Percentiles rank a stretch among this genome's conserved stretches.
phyloP scores from a whole-genome alignment of 2,113 vertebrate genomes.

The Synodontis membranacea region DNA sequence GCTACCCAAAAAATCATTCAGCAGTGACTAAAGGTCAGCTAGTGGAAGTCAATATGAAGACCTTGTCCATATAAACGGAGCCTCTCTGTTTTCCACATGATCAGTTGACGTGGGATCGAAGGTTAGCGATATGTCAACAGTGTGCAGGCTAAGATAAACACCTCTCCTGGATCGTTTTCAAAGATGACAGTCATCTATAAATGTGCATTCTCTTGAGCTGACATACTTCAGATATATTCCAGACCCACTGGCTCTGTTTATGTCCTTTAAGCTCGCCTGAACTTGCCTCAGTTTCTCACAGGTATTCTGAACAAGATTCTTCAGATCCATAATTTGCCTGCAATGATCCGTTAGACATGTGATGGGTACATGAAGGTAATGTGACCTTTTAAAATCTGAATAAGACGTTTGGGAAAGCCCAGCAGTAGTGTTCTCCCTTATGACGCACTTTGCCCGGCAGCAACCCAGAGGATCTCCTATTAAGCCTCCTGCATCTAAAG shows the following conservation, averaged over 20 bases:
- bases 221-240: background rate
- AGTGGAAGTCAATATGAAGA: constrained; percentile 15
- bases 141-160: background rate
- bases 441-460: constrained; percentile 45
- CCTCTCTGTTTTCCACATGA: background rate
- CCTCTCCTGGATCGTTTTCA: background rate
- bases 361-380: background rate
- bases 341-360: background rate
- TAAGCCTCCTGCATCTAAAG: constrained; percentile 47
- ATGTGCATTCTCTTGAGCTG: background rate
- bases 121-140: constrained; percentile 29
- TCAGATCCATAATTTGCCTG: background rate
- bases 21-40: background rate
- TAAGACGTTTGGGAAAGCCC: constrained; percentile 32
- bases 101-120: constrained; percentile 30
- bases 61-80: background rate
- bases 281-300: background rate
- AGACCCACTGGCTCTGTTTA: background rate
- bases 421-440: constrained; percentile 19
- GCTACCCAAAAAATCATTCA: constrained; percentile 1
- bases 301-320: background rate
- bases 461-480: constrained; percentile 45
- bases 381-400: constrained; percentile 25
- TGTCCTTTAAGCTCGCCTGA: background rate
- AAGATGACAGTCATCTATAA: background rate